Evolutionary conservation across 2,888 invertebrate species (phyloP), one percentile per base, ranked within the genome.

Genomic region (Mantis religiosa): DNA sequence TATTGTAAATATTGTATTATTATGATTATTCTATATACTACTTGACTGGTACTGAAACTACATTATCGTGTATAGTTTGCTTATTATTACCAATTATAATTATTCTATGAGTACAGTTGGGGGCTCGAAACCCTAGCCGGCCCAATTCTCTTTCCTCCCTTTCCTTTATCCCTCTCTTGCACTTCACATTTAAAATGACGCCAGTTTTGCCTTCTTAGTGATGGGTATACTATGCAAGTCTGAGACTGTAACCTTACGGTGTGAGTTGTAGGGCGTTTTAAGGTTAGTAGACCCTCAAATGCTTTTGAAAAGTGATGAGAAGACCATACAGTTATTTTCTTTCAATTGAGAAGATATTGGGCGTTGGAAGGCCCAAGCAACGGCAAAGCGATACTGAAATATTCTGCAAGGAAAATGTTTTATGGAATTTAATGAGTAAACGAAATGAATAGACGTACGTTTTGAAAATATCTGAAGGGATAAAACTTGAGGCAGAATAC

Each of bases 1-100:
- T 89, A 82, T 84, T 87, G 89, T 87, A 87, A 81, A 87, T 87
- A 71, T 20, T 84, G 87, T 87, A 89, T 71, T 83, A 86, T 47
- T 89, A 89, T 88, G 84, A 87, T 81, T 87, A 87, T 87, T 81
- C 28, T 87, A 28, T 87, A 87, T 82, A 82, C 54, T 71, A 71
- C 41, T 87, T 87, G 87, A 87, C 87, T 82, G 87, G 87, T 87
- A 87, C 87, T 87, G 87, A 87, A 82, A 71, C 54, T 71, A 20
- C 82, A 82, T 82, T 82, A 71, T 87, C 30, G 34, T 87, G 82
- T 82, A 87, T 87, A 87, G 82, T 82, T 82, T 82, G 71, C 82
- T 82, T 87, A 82, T 82, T 41, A 81, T 28, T 81, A 25, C 15
- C 25, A 71, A 71, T 71, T 71, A 71, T 71, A 71, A 14, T 86